Percentiles rank a stretch among this genome's conserved stretches.
Evolutionary conservation across 2,888 invertebrate genomes (phyloP).

Genomic region (Ectemnius continuus): DNA sequence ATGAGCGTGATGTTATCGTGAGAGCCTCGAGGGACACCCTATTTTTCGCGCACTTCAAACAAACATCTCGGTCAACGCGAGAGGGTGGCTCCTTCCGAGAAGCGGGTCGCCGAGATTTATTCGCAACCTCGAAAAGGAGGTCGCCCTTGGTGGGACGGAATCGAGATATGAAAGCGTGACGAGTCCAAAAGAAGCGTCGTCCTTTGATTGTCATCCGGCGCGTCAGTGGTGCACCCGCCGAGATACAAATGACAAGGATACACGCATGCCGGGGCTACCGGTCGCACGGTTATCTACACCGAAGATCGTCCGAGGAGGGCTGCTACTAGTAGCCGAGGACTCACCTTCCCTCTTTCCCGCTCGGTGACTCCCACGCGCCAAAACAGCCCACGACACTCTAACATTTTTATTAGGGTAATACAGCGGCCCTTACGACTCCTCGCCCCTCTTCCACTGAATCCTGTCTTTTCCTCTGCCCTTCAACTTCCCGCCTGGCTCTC

Average conservation of each 20-base stretch:
- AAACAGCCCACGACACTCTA: slow-evolving; percentile 60
- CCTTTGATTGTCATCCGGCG: slow-evolving; percentile 64
- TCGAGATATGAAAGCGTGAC: slow-evolving; percentile 28
- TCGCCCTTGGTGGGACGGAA: not conserved
- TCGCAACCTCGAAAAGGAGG: no score
- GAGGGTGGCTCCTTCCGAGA: no score
- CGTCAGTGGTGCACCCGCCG: slow-evolving; percentile 58
- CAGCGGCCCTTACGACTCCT: slow-evolving; percentile 70
- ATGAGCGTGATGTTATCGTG: no score
- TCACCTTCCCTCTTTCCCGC: slow-evolving; percentile 41
- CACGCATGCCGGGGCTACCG: slow-evolving; percentile 65
- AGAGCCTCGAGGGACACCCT: no score
- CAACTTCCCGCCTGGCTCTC: slow-evolving; percentile 4
- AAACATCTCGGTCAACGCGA: no score
- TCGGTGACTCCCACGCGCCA: slow-evolving; percentile 56
- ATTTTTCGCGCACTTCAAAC: no score
- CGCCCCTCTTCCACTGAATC: slow-evolving; percentile 38
- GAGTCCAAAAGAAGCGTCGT: slow-evolving; percentile 15
- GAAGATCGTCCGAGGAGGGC: slow-evolving; percentile 55
- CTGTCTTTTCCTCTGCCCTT: slow-evolving; percentile 26
- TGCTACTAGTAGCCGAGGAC: slow-evolving; percentile 13
- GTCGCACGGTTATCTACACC: slow-evolving; percentile 66
- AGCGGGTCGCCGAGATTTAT: no score
- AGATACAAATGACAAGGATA: slow-evolving; percentile 74
- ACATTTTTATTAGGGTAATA: slow-evolving; percentile 77